A percentile compares a stretch with the other conserved stretches of the same genome.
Evolutionary conservation across 2,888 invertebrate genomes (phyloP).

Genomic region (Philopedon plagiatum): DNA sequence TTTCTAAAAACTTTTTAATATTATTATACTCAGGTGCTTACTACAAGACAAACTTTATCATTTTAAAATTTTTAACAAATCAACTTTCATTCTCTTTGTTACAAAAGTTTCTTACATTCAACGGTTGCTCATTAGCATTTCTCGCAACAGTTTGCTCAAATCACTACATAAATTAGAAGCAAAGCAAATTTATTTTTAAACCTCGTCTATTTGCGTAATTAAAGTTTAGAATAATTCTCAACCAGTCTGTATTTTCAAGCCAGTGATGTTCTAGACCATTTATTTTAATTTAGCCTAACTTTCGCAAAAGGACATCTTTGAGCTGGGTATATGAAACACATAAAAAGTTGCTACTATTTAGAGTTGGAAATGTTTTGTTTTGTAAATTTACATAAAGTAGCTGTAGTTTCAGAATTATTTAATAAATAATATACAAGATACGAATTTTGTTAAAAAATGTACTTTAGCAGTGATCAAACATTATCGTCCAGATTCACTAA

Average conservation of each 20-base stretch:
- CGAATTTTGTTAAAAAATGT: no score
- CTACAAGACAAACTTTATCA: no score
- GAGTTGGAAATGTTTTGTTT: not conserved
- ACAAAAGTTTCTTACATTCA: no score
- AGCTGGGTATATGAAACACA: not conserved
- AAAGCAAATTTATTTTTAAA: not conserved
- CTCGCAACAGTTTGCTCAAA: not conserved
- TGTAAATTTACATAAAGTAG: not conserved
- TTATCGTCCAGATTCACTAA: no score
- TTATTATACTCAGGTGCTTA: no score
- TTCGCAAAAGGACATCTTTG: not conserved
- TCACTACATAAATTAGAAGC: not conserved
- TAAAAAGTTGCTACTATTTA: not conserved
- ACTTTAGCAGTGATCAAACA: no score
- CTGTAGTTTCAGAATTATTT: no score
- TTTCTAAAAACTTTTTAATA: no score
- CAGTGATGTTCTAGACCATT: not conserved
- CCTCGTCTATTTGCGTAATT: not conserved
- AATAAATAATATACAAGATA: no score
- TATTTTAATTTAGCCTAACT: not conserved
- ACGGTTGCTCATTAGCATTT: not conserved
- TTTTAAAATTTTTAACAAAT: no score
- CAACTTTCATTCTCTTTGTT: no score
- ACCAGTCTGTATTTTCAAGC: not conserved
- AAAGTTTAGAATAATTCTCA: not conserved